phyloP scores from a whole-genome alignment of 2,888 invertebrate species.

The Glaucopsyche alexis region DNA sequence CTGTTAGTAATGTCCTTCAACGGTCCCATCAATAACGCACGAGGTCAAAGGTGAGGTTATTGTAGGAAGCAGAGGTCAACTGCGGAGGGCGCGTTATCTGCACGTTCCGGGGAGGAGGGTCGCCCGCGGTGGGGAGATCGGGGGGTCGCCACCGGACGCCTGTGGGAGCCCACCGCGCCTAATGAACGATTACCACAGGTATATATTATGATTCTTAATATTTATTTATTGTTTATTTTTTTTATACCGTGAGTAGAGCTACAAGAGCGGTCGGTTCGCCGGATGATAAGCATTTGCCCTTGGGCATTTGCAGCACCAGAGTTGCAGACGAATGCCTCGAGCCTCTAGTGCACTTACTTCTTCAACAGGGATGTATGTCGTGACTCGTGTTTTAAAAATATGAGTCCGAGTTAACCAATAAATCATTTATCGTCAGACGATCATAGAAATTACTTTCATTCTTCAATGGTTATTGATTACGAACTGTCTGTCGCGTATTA shows the following conservation, averaged over 20 bases:
- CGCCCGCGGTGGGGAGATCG: constrained; percentile 87
- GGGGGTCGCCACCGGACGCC: constrained; percentile 83
- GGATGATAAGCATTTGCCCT: too few relatives aligned
- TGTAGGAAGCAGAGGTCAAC: constrained; percentile 9
- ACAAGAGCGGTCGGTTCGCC: too few relatives aligned
- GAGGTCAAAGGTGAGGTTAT: constrained; percentile 46
- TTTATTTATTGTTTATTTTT: too few relatives aligned
- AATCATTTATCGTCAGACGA: not conserved
- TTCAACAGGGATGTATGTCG: too few relatives aligned
- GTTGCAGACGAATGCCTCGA: too few relatives aligned
- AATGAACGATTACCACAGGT: constrained; percentile 75
- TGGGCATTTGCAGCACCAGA: too few relatives aligned
- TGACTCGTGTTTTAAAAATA: too few relatives aligned
- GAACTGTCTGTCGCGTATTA: not conserved
- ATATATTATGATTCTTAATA: not conserved
- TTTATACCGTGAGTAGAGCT: too few relatives aligned
- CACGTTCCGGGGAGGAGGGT: constrained; percentile 75
- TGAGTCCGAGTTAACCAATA: not conserved
- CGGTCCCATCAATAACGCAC: constrained; percentile 37
- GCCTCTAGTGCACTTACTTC: too few relatives aligned
- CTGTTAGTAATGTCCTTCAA: not conserved
- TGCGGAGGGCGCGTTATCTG: constrained; percentile 61
- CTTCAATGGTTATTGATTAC: not conserved
- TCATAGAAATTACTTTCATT: not conserved
- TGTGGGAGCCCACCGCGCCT: constrained; percentile 82